These are phyloP conservation scores for Lagocephalus sceleratus DNA, from an alignment of 2,797 vertebrate genomes.

Conservation along the genomic window DNA sequence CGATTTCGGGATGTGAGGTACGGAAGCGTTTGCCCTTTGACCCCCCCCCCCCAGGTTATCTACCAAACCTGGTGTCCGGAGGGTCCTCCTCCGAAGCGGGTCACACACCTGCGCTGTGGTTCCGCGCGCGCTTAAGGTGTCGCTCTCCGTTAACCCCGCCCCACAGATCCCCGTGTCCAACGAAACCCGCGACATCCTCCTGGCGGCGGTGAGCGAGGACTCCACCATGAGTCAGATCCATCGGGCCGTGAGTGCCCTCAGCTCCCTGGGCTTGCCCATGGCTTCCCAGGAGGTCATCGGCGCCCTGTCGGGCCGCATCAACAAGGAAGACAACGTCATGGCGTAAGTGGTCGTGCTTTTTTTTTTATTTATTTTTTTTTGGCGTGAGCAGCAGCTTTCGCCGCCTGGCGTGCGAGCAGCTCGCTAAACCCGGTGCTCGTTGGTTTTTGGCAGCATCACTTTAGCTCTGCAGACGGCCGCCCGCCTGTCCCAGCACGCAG, in stretches of 20 bases:
- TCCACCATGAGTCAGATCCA: constrained; percentile 90
- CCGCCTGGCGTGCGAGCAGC: too few species aligned
- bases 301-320: constrained; percentile 86
- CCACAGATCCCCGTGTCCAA: constrained; percentile 89
- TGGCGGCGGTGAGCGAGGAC: constrained; percentile 92
- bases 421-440: neutral
- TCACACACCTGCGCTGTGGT: neutral
- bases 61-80: too few species aligned
- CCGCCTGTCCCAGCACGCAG: constrained; percentile 90
- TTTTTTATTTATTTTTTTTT: neutral
- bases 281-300: constrained; percentile 90
- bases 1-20: constrained; percentile 91
- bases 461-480: constrained; percentile 90
- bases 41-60: too few species aligned
- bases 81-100: too few species aligned
- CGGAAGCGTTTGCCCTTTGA: too few species aligned
- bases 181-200: constrained; percentile 91
- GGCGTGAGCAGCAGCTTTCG: neutral
- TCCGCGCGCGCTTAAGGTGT: neutral
- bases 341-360: constrained; percentile 78
- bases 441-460: constrained; percentile 80
- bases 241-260: constrained; percentile 88
- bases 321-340: constrained; percentile 93
- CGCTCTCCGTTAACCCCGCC: too few species aligned
- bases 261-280: constrained; percentile 86